Evolutionary conservation across 2,888 invertebrate genomes (phyloP).

Genomic region (Oligia fasciuncula): DNA sequence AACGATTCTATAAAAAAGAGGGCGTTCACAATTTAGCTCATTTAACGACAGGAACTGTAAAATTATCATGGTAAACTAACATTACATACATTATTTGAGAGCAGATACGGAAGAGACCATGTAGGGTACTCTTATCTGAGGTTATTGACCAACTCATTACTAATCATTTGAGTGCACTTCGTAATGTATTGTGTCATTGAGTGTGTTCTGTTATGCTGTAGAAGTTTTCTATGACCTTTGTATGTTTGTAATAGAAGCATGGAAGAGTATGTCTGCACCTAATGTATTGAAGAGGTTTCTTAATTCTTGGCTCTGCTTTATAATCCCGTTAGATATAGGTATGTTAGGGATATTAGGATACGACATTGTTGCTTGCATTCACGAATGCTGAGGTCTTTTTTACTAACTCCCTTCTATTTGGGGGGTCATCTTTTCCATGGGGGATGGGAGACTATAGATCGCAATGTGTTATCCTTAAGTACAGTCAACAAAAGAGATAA

Average conservation of each 20-base stretch:
- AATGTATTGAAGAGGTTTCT: not conserved
- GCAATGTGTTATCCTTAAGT: not conserved
- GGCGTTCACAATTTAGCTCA: constrained; percentile 17
- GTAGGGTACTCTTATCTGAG: constrained; percentile 33
- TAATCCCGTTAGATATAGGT: not conserved
- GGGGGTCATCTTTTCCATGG: not conserved
- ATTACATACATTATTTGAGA: not conserved
- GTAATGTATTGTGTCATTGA: constrained; percentile 38
- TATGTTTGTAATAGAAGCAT: not conserved
- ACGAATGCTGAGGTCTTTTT: not conserved
- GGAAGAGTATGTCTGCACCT: no score
- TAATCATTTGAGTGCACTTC: constrained; percentile 24
- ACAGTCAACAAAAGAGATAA: no score
- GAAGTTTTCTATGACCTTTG: constrained; percentile 20
- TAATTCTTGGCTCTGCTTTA: not conserved
- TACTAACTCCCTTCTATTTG: not conserved
- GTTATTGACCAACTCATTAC: constrained; percentile 41
- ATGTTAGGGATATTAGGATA: not conserved
- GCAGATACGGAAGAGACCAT: not conserved
- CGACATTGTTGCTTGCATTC: not conserved
- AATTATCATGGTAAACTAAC: constrained; percentile 3
- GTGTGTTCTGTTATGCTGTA: constrained; percentile 13
- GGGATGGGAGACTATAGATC: not conserved
- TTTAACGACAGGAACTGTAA: constrained; percentile 24
- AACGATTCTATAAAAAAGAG: constrained; percentile 25